Base-by-base conservation (phyloP, 2,797 vertebrate genomes). In the Limnodromus scolopaceus region DNA sequence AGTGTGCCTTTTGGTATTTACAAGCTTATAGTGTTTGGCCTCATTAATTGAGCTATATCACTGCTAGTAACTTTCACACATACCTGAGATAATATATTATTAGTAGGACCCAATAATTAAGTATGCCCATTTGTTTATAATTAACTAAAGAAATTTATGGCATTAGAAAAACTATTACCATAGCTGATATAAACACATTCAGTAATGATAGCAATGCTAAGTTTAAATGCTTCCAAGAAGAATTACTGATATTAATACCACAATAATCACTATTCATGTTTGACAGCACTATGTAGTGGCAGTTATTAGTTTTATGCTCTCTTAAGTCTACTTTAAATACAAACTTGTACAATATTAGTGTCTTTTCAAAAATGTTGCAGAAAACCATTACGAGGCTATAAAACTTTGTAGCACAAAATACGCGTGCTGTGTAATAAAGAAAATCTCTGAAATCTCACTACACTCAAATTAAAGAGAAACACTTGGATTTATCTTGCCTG, bases 131-230 rank as follows among this genome's bases (percentile, higher is more conserved):
- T 98, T 97, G 89, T 97, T 97, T 96, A 94, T 96, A 96, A 97
- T 97, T 97, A 98, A 96, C 90, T 96, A 65, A 83, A 97, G 81
- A 97, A 97, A 97, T 97, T 82, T 96, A 96, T 89, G 86, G 41
- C 90, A 95, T 97, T 88, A 69, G 90, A 95, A 97, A 81, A 97
- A 97, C 88, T 96, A 85, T 96, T 97, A 90, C 49, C 95, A 79
- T 92, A 89, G 91, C 84, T 95, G 94, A 96, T 93, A 92, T 48
- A 97, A 98, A 97, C 94, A 96, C 76, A 93, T 91, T 96, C 76
- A 38, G 65, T 96, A 93, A 89, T 5, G n/a, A 95, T 69, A 96
- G 93, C 92, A 89, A 76, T 92, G 85, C 78, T 94, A 96, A 92
- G 53, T 96, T 95, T 93, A 96, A 98, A 96, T 89, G 92, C 87